Percentiles rank a stretch among this genome's conserved stretches.
Conservation (phyloP, 1,140 invertebrate species). For the Drosophila novamexicana region DNA sequence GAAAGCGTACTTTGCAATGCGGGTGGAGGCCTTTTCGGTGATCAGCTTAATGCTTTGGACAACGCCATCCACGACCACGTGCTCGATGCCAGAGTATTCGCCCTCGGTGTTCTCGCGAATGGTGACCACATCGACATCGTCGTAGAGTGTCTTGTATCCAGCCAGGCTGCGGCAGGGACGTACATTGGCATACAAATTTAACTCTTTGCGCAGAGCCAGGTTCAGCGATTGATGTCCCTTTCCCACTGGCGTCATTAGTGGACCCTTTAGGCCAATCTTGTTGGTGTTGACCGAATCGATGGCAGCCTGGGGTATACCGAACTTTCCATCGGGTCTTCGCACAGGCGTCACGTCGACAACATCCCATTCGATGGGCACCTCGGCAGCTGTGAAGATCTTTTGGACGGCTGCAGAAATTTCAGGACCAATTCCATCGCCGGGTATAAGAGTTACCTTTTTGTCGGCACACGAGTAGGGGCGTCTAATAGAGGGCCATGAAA, state of each 20-base stretch:
- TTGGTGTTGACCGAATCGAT: constrained; percentile 99
- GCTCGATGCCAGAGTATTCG: constrained; percentile 99
- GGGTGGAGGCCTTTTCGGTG: constrained; percentile 97
- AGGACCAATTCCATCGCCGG: constrained; percentile 99
- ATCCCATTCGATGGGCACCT: constrained; percentile 99
- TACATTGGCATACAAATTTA: constrained; percentile 99
- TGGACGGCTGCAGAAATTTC: constrained; percentile 99
- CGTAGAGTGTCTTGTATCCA: constrained; percentile 98
- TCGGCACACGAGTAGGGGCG: constrained; percentile 85
- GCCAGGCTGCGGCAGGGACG: constrained; percentile 98
- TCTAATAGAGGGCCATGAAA: constrained; percentile 64
- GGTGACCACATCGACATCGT: constrained; percentile 99
- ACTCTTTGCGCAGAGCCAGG: constrained; percentile 98
- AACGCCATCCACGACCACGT: constrained; percentile 99
- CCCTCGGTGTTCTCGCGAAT: constrained; percentile 99
- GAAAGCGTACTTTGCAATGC: constrained; percentile 99
- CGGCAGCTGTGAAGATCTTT: constrained; percentile 97
- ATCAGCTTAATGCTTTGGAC: constrained; percentile 99
- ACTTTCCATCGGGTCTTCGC: constrained; percentile 96
- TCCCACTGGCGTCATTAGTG: constrained; percentile 98
- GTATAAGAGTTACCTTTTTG: constrained; percentile 93
- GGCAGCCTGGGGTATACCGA: constrained; percentile 97
- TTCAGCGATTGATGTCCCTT: constrained; percentile 99
- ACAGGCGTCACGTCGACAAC: constrained; percentile 99
- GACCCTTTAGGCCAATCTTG: constrained; percentile 99